Base-by-base conservation (phyloP, 2,888 invertebrate species). In the Ochropleura leucogaster region DNA sequence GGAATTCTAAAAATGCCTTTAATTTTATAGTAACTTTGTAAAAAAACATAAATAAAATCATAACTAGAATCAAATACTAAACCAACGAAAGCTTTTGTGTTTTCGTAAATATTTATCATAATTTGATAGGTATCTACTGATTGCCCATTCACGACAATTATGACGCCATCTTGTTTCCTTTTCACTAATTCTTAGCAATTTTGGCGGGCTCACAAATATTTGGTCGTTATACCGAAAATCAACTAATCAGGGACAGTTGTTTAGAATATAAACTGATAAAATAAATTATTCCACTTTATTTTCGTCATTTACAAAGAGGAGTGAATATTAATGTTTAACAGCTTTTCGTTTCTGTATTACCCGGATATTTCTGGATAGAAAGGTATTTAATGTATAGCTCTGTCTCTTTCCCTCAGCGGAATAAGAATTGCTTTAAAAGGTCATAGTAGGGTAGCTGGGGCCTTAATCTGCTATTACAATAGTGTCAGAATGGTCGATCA, bases 71-170 rank as follows among this genome's bases (percentile, higher is more conserved):
- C 9, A 55, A 12, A 12, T 55, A 12, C 9, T 4, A 42, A 57
- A 6, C 16, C 44, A 46, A n/a, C 12, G n/a, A 51, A 44, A 51
- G 5, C 20, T 12, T 53, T 55, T 55, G 12, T 40, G 12, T 40
- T 14, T 53, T 55, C 14, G 10, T 62, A 3, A 67, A 67, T 53
- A 75, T 68, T 75, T 40, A 49, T 51, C 14, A 59, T 30, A 47
- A 64, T 53, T 64, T 51, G 77, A 51, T 59, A 55, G 55, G 46
- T 49, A 2, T 2, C 44, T 67, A 47, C 72, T 67, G 66, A 79
- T 79, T 79, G 51, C 57, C 51, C 30, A 69, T 79, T 69, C 66
- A 59, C 7, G 57, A 63, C 40, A 66, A 53, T 47, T 77, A 60
- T 44, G 20, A 16, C 20, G 4, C 20, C 44, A 68, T 72, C 72